Evolutionary conservation across 2,113 vertebrate genomes (phyloP).

Genomic region (Varanus salvator): DNA sequence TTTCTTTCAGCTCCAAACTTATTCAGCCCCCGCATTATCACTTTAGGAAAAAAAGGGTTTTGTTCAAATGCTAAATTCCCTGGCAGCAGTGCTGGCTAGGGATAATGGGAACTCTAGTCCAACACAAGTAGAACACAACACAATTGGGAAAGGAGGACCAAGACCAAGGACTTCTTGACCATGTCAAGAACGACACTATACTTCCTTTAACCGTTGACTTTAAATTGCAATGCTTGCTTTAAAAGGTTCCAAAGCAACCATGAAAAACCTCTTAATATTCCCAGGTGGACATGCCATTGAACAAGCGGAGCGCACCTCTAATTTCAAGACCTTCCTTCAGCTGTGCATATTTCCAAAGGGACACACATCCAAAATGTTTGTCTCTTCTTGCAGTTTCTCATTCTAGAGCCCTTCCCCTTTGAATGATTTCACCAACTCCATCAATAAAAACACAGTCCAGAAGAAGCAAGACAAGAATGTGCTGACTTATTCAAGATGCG

Average conservation of each 20-base stretch:
- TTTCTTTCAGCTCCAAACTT: too few species aligned
- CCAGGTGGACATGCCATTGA: too few species aligned
- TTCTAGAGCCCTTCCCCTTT: background rate
- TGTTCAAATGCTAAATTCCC: background rate
- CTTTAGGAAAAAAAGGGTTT: background rate
- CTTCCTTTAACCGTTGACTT: background rate
- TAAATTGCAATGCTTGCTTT: background rate
- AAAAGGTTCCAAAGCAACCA: background rate
- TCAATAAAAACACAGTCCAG: background rate
- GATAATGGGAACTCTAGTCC: background rate
- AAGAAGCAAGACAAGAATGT: background rate
- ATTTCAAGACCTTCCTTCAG: background rate
- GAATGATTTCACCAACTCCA: background rate
- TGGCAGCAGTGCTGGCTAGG: background rate
- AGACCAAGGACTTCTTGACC: background rate
- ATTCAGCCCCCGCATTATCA: background rate
- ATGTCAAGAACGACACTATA: background rate
- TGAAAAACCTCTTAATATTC: too few species aligned
- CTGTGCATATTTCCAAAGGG: background rate
- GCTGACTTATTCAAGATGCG: background rate
- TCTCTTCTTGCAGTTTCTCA: background rate
- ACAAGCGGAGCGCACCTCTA: background rate
- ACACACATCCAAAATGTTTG: background rate
- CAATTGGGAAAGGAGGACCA: background rate
- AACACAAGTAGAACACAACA: background rate